A percentile compares a stretch with the other conserved stretches of the same genome.
phyloP scores from a whole-genome alignment of 2,797 vertebrate genomes.

The Pithecia hirsuta region DNA sequence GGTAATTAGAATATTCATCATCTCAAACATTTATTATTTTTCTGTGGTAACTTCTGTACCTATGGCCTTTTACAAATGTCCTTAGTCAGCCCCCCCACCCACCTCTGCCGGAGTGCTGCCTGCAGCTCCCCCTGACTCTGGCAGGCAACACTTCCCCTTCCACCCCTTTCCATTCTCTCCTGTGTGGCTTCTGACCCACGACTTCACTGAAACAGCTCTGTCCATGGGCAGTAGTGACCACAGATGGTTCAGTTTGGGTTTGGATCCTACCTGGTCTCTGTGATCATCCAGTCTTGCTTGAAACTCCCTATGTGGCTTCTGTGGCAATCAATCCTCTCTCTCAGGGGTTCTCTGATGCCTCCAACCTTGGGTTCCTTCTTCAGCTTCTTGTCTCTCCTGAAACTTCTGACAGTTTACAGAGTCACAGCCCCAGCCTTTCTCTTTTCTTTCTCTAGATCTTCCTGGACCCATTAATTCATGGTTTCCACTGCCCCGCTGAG shows the following conservation, averaged over 20 bases:
- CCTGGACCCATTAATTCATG: neutral
- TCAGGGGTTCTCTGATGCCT: neutral
- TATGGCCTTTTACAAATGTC: neutral
- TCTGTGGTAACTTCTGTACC: too few relatives aligned
- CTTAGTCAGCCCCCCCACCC: neutral
- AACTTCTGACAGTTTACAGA: neutral
- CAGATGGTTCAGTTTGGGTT: neutral
- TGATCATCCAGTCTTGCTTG: neutral
- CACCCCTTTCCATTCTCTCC: neutral
- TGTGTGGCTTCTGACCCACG: neutral
- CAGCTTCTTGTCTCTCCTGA: neutral
- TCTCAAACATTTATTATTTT: too few relatives aligned
- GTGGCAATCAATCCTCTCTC: neutral
- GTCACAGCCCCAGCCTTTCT: neutral
- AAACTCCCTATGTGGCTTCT: neutral
- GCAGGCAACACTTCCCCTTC: too few relatives aligned
- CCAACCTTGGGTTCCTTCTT: neutral
- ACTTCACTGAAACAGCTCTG: neutral
- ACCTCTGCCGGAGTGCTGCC: fast-evolving
- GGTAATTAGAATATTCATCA: too few relatives aligned
- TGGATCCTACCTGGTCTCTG: neutral
- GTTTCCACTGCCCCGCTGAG: neutral
- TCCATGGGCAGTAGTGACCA: neutral
- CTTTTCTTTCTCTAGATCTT: neutral
- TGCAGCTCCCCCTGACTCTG: neutral